Evolutionary conservation across 2,888 invertebrate genomes (phyloP).

Genomic region (Epiperipatus broadwayi): DNA sequence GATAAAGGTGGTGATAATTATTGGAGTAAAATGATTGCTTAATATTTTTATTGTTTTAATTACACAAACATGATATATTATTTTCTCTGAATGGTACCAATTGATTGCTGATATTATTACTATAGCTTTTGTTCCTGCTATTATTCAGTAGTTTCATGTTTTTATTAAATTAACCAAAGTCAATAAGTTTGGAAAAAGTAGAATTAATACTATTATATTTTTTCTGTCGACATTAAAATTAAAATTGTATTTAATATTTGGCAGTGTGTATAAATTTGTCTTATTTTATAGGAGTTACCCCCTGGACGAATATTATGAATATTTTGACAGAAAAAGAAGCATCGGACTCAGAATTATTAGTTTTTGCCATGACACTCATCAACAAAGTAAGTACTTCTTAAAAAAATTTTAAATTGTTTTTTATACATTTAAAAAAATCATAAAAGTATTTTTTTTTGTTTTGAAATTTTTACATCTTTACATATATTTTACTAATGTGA

Average conservation of each 20-base stretch:
- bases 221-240: neutral
- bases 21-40: too few species aligned
- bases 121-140: slow-evolving; percentile 8
- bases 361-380: slow-evolving; percentile 85
- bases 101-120: too few species aligned
- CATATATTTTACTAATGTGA: too few species aligned
- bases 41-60: too few species aligned
- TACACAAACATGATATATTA: too few species aligned
- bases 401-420: too few species aligned
- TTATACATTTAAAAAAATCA: too few species aligned
- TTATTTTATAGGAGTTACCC: slow-evolving; percentile 32
- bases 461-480: too few species aligned
- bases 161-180: neutral
- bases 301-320: slow-evolving; percentile 61
- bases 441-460: too few species aligned
- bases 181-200: neutral
- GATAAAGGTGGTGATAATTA: too few species aligned
- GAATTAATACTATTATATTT: neutral
- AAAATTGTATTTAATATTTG: neutral
- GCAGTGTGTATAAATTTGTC: neutral
- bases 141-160: slow-evolving; percentile 18
- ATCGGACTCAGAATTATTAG: slow-evolving; percentile 84
- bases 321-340: slow-evolving; percentile 82
- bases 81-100: too few species aligned
- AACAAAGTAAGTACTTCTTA: slow-evolving; percentile 43